These are phyloP conservation scores for Acrobasis suavella DNA, from an alignment of 2,888 invertebrate species.

Conservation along the genomic window DNA sequence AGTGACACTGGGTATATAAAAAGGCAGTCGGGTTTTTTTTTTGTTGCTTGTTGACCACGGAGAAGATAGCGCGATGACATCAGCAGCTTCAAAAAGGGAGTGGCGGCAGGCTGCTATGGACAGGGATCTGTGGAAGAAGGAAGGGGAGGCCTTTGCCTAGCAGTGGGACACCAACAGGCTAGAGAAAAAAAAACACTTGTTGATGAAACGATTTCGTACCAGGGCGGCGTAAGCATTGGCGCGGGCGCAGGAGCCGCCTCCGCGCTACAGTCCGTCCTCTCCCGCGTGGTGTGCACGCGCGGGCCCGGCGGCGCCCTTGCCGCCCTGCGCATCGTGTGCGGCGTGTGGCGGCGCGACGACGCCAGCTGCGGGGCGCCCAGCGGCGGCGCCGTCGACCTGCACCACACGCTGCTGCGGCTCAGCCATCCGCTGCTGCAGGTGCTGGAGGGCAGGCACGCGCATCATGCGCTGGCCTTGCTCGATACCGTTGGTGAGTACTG, in stretches of 20 bases:
- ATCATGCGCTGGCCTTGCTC: conserved; percentile 85
- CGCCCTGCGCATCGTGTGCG: conserved; percentile 68
- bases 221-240: conserved; percentile 66
- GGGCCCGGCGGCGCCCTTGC: conserved; percentile 55
- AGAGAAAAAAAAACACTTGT: too few species aligned
- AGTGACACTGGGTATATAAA: too few species aligned
- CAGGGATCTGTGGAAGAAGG: too few species aligned
- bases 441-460: conserved; percentile 85
- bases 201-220: background rate
- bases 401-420: conserved; percentile 81
- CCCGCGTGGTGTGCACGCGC: conserved; percentile 65
- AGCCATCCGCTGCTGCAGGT: conserved; percentile 87
- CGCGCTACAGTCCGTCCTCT: conserved; percentile 61
- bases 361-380: conserved; percentile 78
- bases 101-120: too few species aligned
- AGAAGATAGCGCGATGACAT: too few species aligned
- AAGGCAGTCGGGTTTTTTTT: too few species aligned
- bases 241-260: conserved; percentile 68
- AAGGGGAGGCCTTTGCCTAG: too few species aligned
- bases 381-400: conserved; percentile 62
- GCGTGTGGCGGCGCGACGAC: conserved; percentile 87
- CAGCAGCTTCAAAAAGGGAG: too few species aligned
- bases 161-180: too few species aligned
- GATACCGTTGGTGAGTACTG: conserved; percentile 79
- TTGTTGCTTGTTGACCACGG: too few species aligned